phyloP scores from a whole-genome alignment of 2,797 vertebrate genomes.

The Micropoecilia bifurca region DNA sequence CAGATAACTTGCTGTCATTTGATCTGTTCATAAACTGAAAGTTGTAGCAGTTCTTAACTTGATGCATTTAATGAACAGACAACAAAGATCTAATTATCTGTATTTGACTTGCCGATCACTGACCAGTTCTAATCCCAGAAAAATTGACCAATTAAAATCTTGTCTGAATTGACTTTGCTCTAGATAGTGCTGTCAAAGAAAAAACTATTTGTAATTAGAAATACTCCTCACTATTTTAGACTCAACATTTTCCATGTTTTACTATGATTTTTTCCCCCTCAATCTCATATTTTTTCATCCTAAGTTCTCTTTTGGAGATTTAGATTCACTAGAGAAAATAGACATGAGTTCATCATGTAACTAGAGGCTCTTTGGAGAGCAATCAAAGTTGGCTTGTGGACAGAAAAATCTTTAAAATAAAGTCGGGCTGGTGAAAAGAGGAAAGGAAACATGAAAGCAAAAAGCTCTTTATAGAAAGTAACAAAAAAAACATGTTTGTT shows the following conservation, averaged over 20 bases:
- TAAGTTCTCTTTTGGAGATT: conserved; percentile 33
- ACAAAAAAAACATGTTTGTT: conserved; percentile 11
- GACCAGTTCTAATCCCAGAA: neutral
- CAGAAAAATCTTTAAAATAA: conserved; percentile 41
- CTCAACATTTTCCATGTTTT: conserved; percentile 7
- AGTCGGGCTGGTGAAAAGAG: conserved; percentile 35
- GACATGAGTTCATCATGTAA: conserved; percentile 25
- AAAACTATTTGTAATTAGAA: neutral
- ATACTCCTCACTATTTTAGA: neutral
- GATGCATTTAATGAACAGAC: neutral
- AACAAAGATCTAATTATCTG: neutral
- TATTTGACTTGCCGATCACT: neutral
- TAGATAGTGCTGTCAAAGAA: neutral
- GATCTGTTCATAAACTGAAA: neutral
- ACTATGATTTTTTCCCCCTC: neutral
- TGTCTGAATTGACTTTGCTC: neutral
- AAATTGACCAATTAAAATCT: neutral
- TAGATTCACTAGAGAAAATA: conserved; percentile 13
- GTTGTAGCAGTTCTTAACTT: neutral
- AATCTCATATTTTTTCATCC: conserved; percentile 21
- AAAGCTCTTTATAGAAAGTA: conserved; percentile 35
- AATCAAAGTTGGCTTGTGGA: conserved; percentile 37
- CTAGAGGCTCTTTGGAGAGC: conserved; percentile 38
- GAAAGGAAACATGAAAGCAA: conserved; percentile 28
- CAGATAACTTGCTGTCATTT: neutral